These are phyloP conservation scores for Laothoe populi DNA, from an alignment of 2,888 invertebrate species.

Conservation along the genomic window DNA sequence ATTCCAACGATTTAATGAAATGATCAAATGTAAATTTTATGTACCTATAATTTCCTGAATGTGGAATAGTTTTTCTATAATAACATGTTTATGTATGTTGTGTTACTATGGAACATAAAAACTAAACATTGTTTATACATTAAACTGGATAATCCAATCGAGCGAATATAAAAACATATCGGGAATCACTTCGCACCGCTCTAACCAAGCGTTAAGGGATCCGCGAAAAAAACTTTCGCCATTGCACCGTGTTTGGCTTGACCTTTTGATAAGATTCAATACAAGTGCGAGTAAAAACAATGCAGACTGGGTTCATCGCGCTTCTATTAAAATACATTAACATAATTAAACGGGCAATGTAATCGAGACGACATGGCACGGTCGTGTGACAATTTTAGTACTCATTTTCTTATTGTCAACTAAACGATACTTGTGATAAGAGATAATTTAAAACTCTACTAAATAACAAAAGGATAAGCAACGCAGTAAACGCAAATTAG, in stretches of 20 bases:
- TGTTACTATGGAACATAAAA: background rate
- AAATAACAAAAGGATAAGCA: no score
- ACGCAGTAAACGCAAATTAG: no score
- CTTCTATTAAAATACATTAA: conserved; percentile 50
- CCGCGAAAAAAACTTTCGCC: conserved; percentile 10
- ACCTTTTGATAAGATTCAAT: conserved; percentile 48
- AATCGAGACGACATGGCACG: conserved; percentile 48
- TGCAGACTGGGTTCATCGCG: conserved; percentile 39
- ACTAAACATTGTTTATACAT: background rate
- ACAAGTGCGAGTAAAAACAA: conserved; percentile 38
- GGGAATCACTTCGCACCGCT: conserved; percentile 14
- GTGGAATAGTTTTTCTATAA: background rate
- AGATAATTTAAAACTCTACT: background rate
- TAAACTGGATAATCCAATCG: conserved; percentile 7
- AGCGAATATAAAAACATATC: background rate
- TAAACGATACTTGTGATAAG: background rate
- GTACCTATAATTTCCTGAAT: background rate
- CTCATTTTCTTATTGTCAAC: conserved; percentile 52
- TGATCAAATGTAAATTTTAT: background rate
- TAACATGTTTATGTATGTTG: background rate
- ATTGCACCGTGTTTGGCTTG: conserved; percentile 34
- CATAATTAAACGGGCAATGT: conserved; percentile 46
- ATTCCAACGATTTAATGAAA: background rate
- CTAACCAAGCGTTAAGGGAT: conserved; percentile 21
- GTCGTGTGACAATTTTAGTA: conserved; percentile 53